Base-by-base conservation (phyloP, 1,140 invertebrate genomes). In the Hesperophylax magnus region DNA sequence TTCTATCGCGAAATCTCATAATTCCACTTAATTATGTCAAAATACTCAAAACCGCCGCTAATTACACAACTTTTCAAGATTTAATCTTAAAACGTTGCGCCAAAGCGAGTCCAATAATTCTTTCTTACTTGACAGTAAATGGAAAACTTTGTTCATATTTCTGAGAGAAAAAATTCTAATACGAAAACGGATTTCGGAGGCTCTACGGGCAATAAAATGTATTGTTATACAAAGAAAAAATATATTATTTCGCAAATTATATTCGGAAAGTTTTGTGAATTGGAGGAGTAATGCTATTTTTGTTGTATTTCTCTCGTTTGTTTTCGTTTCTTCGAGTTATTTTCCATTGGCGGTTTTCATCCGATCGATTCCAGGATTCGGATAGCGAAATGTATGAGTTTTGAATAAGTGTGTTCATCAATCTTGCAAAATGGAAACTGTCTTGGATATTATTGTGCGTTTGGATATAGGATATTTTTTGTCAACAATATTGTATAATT, bases 121-220 rank as follows among this genome's bases (percentile, higher is more conserved):
- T 20, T 58, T 58, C 71, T 75, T n/a, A n/a, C 20, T n/a, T 58
- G 71, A 75, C 71, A 58, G 52, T 75, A 75, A 75, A 75, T 27
- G 71, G 71, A 58, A 75, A 75, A 75, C 52, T 75, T 75, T 17
- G 24, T 75, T 75, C 71, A 75, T 75, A 75, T 75, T 75, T 72
- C 47, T 20, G 18, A 47, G n/a, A 75, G 56, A 74, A 74, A 47
- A 65, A 65, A 52, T 20, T 67, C 17, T 67, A 67, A 67, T 31
- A 67, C 27, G 24, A 67, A 31, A 67, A 67, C 24, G 63, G 63
- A 17, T 67, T 34, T 31, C 22, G 63, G 15, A 22, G 22, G 63
- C 31, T 67, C 63, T 67, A n/a, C 22, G 31, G 63, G 63, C 31
- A 71, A 71, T 71, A 71, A 71, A 71, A n/a, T 52, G 67, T 71